phyloP scores from a whole-genome alignment of 2,888 invertebrate species.

The Drosophila affinis region DNA sequence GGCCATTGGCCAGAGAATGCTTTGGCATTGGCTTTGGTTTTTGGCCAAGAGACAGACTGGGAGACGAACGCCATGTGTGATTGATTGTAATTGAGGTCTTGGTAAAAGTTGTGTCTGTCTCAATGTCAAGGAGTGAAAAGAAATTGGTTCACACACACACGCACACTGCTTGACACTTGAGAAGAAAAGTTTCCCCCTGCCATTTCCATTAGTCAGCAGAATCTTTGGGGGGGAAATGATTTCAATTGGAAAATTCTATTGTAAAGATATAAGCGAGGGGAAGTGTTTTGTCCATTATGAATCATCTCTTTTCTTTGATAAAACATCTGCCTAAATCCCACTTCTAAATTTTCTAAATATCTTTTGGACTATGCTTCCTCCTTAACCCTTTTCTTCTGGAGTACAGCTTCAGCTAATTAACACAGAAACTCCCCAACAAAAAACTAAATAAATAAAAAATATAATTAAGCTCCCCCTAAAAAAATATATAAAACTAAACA shows the following conservation, averaged over 20 bases:
- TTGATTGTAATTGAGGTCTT: constrained; percentile 79
- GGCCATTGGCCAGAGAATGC: constrained; percentile 50
- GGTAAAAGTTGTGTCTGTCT: constrained; percentile 75
- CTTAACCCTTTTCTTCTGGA: constrained; percentile 24
- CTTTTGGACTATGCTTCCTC: background rate
- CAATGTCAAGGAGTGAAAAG: constrained; percentile 66
- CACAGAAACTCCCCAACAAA: constrained; percentile 28
- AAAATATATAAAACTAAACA: constrained; percentile 8
- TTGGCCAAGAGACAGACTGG: constrained; percentile 49
- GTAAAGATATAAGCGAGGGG: background rate
- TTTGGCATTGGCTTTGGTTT: constrained; percentile 16
- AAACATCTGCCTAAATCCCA: background rate
- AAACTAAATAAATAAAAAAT: constrained; percentile 40
- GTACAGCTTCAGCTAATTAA: constrained; percentile 32
- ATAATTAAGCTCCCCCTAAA: constrained; percentile 21
- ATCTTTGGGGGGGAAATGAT: background rate
- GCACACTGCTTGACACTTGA: constrained; percentile 50
- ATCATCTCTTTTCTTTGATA: background rate
- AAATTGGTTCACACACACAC: constrained; percentile 46
- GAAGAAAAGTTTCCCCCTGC: constrained; percentile 44
- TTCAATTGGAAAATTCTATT: constrained; percentile 14
- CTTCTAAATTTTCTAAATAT: background rate
- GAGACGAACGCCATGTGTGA: constrained; percentile 65
- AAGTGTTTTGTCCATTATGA: constrained; percentile 6
- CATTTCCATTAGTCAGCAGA: background rate